Evolutionary conservation across 2,797 vertebrate species (phyloP), one percentile per base, ranked within the genome.

Genomic region (Phoeniculus purpureus): DNA sequence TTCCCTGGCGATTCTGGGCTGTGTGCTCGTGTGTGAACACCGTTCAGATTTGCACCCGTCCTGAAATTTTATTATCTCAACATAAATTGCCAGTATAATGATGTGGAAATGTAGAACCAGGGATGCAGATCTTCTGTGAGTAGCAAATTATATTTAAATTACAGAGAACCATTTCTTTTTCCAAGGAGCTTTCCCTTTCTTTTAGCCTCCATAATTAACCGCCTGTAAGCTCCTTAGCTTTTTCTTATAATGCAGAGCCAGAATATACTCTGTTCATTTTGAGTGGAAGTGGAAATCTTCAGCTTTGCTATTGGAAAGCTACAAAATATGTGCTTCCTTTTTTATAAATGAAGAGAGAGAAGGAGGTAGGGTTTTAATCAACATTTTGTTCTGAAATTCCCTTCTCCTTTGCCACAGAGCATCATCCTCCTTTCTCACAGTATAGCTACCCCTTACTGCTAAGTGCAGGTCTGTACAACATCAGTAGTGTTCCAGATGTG

Each of bases 41-140:
- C 76, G 32, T 87, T 87, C 32, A 67, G 52, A 81, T 91, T 71
- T 80, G 56, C 70, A 62, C 68, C 82, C 77, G 20, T 68, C 65
- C 91, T 90, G 72, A 94, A 90, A 94, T 65, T 60, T 54, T 81
- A 48, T 77, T 90, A 51, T 76, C 66, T 80, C 85, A 74, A 54
- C 25, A 75, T 70, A 72, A 88, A 93, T 94, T 83, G 58, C 65
- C 68, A 90, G 29, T 50, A 58, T 67, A 92, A 78, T 56, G 60
- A 40, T 47, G 22, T 81, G 52, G 56, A 95, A 96, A 94, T 61
- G 78, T 22, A 76, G 81, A 92, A 90, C 87, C 66, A 58, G 40
- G 67, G 40, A 86, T 79, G 85, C 62, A 85, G 89, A 75, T 94
- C 76, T 93, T 60, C 55, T 43, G 9, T 1, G 1, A 61, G 23